A percentile compares a stretch with the other conserved stretches of the same genome.
phyloP scores from a whole-genome alignment of 2,797 vertebrate species.

The Amazona ochrocephala region DNA sequence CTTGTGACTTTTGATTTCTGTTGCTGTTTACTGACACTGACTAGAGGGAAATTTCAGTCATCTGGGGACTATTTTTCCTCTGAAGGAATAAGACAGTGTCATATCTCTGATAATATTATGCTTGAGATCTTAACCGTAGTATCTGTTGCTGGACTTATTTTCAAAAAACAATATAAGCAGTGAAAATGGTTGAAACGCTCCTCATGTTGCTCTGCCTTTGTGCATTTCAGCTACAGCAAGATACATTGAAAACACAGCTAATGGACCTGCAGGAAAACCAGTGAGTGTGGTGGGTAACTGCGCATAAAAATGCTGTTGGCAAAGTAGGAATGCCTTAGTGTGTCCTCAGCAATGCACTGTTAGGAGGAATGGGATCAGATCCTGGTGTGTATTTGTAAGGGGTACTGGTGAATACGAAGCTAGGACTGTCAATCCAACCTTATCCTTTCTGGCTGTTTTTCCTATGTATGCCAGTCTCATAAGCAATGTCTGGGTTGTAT shows the following conservation, averaged over 20 bases:
- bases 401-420: neutral
- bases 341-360: neutral
- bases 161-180: neutral
- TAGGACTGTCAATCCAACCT: neutral
- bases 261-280: neutral
- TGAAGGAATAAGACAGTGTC: neutral
- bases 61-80: constrained; percentile 33
- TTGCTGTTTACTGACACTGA: constrained; percentile 64
- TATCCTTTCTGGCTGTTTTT: neutral
- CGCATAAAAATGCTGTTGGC: neutral
- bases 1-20: constrained; percentile 79
- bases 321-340: neutral
- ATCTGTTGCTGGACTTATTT: neutral
- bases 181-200: neutral
- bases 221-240: neutral
- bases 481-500: neutral
- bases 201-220: accelerated
- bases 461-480: neutral
- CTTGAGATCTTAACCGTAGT: neutral
- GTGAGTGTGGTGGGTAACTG: neutral
- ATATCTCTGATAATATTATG: constrained; percentile 4
- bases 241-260: neutral
- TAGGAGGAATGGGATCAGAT: neutral
- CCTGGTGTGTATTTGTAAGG: neutral
- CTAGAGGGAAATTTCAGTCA: constrained; percentile 39